Evolutionary conservation across 2,113 vertebrate species (phyloP).

Genomic region (Lycocorax pyrrhopterus): DNA sequence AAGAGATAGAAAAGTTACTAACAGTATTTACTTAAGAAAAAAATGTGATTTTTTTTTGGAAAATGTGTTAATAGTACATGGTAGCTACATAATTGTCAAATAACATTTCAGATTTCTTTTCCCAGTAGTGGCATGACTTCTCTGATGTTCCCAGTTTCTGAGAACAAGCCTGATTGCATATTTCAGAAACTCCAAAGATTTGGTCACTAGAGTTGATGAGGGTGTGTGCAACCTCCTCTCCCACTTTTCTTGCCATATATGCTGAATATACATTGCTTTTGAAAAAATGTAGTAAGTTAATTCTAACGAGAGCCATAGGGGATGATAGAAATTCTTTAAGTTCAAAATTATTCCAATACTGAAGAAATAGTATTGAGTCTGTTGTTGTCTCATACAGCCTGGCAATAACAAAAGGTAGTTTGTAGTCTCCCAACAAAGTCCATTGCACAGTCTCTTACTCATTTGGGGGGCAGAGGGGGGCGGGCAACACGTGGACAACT

Average conservation of each 20-base stretch:
- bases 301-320: not conserved
- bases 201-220: not conserved
- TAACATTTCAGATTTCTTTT: not conserved
- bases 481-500: not conserved
- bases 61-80: not conserved
- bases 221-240: not conserved
- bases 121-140: not conserved
- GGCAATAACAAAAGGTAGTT: not conserved
- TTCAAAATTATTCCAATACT: not conserved
- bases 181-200: not conserved
- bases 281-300: not conserved
- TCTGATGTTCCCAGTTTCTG: not conserved
- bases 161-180: not conserved
- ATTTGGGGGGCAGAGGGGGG: accelerated
- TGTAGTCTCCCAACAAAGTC: not conserved
- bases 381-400: not conserved
- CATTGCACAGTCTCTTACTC: not conserved
- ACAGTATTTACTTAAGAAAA: not conserved
- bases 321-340: not conserved
- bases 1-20: not conserved
- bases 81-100: not conserved
- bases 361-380: not conserved
- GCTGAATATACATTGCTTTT: not conserved
- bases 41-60: accelerated
- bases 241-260: not conserved